Conservation (phyloP, 2,113 vertebrate genomes). For the Spizaetus ornatus region DNA sequence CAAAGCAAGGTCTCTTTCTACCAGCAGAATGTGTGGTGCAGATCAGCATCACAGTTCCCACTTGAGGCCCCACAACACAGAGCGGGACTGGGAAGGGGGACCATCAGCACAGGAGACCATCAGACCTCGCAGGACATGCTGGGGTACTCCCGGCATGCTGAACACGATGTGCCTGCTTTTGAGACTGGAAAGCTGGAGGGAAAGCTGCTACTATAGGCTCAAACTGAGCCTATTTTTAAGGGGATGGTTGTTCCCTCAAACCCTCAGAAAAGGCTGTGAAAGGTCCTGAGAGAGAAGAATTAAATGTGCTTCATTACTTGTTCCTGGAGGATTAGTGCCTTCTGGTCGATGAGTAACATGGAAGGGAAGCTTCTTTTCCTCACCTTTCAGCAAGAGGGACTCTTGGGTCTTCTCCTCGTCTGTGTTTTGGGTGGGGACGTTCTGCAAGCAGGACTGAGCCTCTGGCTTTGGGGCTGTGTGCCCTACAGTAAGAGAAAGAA, state of each 20-base stretch:
- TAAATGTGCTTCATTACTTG: slow-evolving; percentile 58
- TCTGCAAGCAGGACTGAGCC: neutral
- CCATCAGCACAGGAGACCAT: neutral
- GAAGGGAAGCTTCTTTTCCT: slow-evolving; percentile 59
- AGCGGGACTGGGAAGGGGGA: neutral
- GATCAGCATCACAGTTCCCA: neutral
- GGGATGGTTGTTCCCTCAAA: neutral
- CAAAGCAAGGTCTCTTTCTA: neutral
- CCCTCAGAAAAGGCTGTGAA: neutral
- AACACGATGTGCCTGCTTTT: neutral
- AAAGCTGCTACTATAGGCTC: neutral
- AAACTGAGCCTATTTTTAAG: neutral
- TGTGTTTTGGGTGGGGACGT: neutral
- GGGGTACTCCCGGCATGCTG: neutral
- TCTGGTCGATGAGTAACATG: neutral
- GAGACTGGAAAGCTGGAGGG: neutral
- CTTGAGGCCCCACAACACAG: neutral
- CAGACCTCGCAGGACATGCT: neutral
- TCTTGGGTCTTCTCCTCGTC: neutral
- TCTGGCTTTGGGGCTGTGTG: neutral
- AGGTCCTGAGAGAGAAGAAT: neutral
- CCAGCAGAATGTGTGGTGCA: neutral
- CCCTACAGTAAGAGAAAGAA: neutral
- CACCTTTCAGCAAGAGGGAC: slow-evolving; percentile 35
- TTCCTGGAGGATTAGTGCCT: slow-evolving; percentile 13